Conservation (phyloP, 2,113 vertebrate species). For the Gobiocypris rarus region DNA sequence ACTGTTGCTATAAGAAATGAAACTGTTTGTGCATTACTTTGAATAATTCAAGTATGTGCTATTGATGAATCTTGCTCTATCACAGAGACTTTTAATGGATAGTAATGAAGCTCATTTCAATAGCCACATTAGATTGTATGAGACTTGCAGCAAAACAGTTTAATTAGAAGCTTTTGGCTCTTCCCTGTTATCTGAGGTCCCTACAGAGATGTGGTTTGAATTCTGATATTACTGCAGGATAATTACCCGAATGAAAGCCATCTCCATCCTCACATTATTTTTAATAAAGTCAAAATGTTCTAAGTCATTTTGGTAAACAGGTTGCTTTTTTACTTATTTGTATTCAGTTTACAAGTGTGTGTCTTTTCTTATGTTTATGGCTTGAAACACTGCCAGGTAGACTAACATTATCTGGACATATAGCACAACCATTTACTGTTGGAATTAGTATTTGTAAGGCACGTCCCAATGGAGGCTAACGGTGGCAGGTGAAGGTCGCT, state of each 20-base stretch:
- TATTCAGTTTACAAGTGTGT: background rate
- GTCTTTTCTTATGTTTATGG: background rate
- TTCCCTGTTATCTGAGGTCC: slow-evolving; percentile 42
- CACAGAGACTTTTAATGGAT: slow-evolving; percentile 7
- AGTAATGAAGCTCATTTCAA: background rate
- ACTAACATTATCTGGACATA: background rate
- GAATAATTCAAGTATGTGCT: background rate
- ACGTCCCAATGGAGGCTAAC: too few species aligned
- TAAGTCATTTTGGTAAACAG: slow-evolving; percentile 1
- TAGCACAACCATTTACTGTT: background rate
- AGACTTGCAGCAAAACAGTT: slow-evolving; percentile 33
- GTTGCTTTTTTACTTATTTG: background rate
- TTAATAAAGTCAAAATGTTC: background rate
- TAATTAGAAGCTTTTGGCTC: slow-evolving; percentile 31
- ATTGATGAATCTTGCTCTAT: background rate
- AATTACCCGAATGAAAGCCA: slow-evolving; percentile 37
- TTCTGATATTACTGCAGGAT: slow-evolving; percentile 38
- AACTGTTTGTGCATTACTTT: background rate
- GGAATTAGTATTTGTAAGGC: too few species aligned
- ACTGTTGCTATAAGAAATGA: background rate
- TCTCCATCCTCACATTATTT: background rate
- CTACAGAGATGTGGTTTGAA: slow-evolving; percentile 42
- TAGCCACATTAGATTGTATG: slow-evolving; percentile 4
- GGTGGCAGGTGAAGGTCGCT: too few species aligned
- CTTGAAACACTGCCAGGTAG: background rate